Evolutionary conservation across 2,797 vertebrate genomes (phyloP), one percentile per base, ranked within the genome.

Genomic region (Notolabrus celidotus): DNA sequence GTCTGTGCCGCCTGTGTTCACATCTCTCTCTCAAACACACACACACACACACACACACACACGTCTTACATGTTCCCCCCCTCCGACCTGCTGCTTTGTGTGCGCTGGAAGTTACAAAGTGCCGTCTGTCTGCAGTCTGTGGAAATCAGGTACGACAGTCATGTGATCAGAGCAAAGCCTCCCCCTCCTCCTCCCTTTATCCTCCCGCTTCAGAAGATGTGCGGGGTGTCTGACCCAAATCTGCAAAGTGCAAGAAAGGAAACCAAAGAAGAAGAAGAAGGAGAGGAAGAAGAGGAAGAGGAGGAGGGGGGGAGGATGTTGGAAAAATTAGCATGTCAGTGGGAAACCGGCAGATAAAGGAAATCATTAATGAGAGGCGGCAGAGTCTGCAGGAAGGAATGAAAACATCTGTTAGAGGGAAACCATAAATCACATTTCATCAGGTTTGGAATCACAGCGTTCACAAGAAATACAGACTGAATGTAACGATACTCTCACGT

Each of bases 161-260:
- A 86, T 67, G 71, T 83, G 84, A 85, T 65, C 29, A 14, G 10
- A 68, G 60, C 34, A 39, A 10, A 6, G n/a, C 1, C 70, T 58
- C 49, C 57, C 1, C 70, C 58, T 49, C 57, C 36, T 34, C 39
- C 17, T 33, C 39, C 25, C 39, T 22, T 17, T 4, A 43, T 33
- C 7, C 59, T 54, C 34, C 47, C 47, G 5, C 33, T 54, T 36
- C 57, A 51, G 53, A 66, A 85, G 61, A 88, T 65, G 61, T 56
- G 52, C 15, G 15, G 60, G 67, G 71, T 43, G 87, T 90, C 86
- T 92, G 91, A 92, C 92, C 91, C 90, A 93, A 89, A 92, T 93
- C 86, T 86, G 79, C 71, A 70, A 74, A 77, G 82, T 82, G 83
- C 70, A 80, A 66, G 25, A 80, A 74, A 78, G 58, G 65, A 68